Conservation (phyloP, 1,140 invertebrate species). For the Ruditapes philippinarum region DNA sequence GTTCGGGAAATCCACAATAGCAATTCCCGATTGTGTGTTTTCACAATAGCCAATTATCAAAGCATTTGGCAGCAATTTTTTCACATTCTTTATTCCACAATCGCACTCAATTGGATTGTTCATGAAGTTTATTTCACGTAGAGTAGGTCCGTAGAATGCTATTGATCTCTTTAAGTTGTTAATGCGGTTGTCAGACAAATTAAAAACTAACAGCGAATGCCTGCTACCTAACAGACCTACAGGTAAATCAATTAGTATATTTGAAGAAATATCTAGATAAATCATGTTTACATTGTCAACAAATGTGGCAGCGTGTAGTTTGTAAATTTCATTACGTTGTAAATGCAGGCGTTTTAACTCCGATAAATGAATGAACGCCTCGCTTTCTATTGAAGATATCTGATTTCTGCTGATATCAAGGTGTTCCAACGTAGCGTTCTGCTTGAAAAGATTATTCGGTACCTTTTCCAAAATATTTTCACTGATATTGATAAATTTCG, state of each 20-base stretch:
- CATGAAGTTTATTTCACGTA: conserved; percentile 20
- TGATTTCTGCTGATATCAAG: conserved; percentile 44
- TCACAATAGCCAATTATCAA: conserved; percentile 24
- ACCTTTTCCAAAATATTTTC: conserved; percentile 24
- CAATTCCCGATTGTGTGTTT: background rate
- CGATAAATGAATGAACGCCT: conserved; percentile 14
- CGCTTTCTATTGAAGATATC: conserved; percentile 1
- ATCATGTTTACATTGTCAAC: background rate
- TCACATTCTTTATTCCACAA: conserved; percentile 5
- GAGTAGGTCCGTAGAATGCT: conserved; percentile 26
- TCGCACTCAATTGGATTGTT: conserved; percentile 41
- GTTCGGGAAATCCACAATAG: conserved; percentile 11
- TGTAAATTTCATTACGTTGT: conserved; percentile 35
- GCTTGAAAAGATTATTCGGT: background rate
- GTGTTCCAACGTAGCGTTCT: background rate
- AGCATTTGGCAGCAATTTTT: background rate
- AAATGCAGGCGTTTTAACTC: conserved; percentile 19
- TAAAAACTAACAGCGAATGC: background rate
- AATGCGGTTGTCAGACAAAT: conserved; percentile 36
- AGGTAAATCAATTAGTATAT: conserved; percentile 51
- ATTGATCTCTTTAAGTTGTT: conserved; percentile 19
- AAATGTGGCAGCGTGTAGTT: conserved; percentile 18
- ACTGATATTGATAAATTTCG: conserved; percentile 6
- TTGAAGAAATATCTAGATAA: conserved; percentile 42
- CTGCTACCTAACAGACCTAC: conserved; percentile 18